Base-by-base conservation (phyloP, 2,113 vertebrate genomes). In the Podarcis muralis region DNA sequence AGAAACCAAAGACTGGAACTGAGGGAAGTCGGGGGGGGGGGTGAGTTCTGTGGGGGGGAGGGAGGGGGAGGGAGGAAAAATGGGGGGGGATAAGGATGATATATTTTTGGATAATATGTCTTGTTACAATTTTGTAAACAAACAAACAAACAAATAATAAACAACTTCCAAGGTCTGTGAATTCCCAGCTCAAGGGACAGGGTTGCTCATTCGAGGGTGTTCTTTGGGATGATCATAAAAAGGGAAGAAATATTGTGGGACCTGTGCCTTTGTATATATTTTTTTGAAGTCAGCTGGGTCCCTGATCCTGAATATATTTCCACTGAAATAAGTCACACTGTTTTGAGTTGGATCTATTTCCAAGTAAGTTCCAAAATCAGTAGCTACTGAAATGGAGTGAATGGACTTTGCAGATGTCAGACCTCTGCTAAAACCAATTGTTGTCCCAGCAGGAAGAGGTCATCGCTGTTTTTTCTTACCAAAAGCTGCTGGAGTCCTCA, bases 371-470 rank as follows among this genome's bases (percentile, higher is more conserved):
- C n/a, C 27, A 23, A 66, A 30, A 9, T 43, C 66, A 57, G 23
- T 87, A 86, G 27, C 59, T 88, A 81, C 86, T 87, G 82, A 88
- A 43, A 27, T 77, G 84, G 80, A 92, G 87, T 23, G 0, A 95
- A 92, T 91, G 90, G 0, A 3, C 91, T 95, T 92, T 92, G 91
- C 95, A 94, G 91, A 91, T 95, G 93, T 94, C 90, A 37, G 27
- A 48, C 25, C 71, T 89, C n/a, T 48, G 40, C 25, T 87, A 85
- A 89, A 94, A 25, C 6, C 68, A 85, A 86, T 84, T 91, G 78
- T 93, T 94, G 85, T 93, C 88, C 91, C 93, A 94, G 90, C 90
- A 93, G 94, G 40, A 88, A n/a, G 82, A 94, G 84, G 79, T 82
- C 20, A 25, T 8, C 27, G 81, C 74, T n/a, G 86, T 80, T 94